Evolutionary conservation across 2,113 vertebrate genomes (phyloP).

Genomic region (Lates calcarifer): DNA sequence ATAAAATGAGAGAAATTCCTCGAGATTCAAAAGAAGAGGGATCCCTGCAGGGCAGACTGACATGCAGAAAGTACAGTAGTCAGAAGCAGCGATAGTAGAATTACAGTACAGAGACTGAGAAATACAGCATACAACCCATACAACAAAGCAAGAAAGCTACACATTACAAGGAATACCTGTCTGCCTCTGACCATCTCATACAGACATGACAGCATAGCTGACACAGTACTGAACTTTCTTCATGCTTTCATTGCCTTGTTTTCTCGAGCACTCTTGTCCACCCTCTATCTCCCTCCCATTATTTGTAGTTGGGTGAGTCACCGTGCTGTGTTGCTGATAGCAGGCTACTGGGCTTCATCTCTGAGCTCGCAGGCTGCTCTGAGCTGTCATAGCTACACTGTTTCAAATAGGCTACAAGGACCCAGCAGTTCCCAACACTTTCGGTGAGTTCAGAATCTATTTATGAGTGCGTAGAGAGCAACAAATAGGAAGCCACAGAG

Average conservation of each 20-base stretch:
- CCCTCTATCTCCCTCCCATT: slow-evolving; percentile 8
- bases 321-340: slow-evolving; percentile 3
- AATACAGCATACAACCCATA: too few relatives aligned
- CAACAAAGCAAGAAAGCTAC: too few relatives aligned
- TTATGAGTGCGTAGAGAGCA: not conserved
- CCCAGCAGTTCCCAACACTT: not conserved
- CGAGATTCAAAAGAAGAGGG: too few relatives aligned
- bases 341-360: slow-evolving; percentile 7
- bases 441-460: not conserved
- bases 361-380: not conserved
- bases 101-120: too few relatives aligned
- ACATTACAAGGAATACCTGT: too few relatives aligned
- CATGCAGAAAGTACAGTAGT: too few relatives aligned
- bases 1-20: too few relatives aligned
- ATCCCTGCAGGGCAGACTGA: too few relatives aligned
- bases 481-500: not conserved
- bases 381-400: slow-evolving; percentile 30
- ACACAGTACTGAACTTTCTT: not conserved
- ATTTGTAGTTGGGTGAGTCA: slow-evolving; percentile 26
- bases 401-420: not conserved
- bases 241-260: not conserved
- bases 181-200: too few relatives aligned
- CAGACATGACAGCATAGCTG: too few relatives aligned
- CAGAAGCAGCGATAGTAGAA: too few relatives aligned
- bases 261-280: rapidly evolving